phyloP scores from a whole-genome alignment of 2,797 vertebrate species.

The Lacerta agilis region DNA sequence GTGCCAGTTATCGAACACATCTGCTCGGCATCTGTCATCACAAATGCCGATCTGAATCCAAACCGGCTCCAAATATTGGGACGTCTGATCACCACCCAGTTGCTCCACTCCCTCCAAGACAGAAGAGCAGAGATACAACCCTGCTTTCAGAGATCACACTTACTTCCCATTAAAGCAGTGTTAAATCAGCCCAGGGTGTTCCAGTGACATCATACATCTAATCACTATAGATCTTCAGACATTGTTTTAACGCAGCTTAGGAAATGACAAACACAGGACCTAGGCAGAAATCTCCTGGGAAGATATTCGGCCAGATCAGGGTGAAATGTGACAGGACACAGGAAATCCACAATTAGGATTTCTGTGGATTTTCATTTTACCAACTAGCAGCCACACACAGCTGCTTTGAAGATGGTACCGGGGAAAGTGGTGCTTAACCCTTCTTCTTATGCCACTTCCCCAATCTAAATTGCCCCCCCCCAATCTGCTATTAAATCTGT shows the following conservation, averaged over 20 bases:
- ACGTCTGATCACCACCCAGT: neutral
- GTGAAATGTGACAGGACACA: neutral
- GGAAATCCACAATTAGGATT: neutral
- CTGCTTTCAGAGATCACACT: slow-evolving; percentile 16
- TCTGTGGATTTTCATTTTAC: neutral
- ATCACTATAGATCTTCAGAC: slow-evolving; percentile 21
- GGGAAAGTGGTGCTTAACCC: neutral
- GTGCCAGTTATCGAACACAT: slow-evolving; percentile 32
- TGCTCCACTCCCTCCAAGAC: slow-evolving; percentile 22
- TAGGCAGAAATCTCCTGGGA: neutral
- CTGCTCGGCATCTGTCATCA: neutral
- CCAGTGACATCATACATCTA: slow-evolving; percentile 33
- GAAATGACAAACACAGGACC: slow-evolving; percentile 3
- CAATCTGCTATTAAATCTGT: neutral
- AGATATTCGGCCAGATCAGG: neutral
- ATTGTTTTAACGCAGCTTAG: slow-evolving; percentile 12
- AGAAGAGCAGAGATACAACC: slow-evolving; percentile 22
- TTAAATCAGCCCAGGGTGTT: slow-evolving; percentile 32
- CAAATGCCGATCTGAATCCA: slow-evolving; percentile 40
- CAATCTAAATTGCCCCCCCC: neutral
- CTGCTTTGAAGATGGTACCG: neutral
- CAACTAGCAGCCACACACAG: neutral
- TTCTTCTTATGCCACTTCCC: neutral
- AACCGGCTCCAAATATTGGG: slow-evolving; percentile 30
- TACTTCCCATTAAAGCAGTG: slow-evolving; percentile 31